These are phyloP conservation scores for Triplophysa siluroides DNA, from an alignment of 2,113 vertebrate species.

Conservation along the genomic window DNA sequence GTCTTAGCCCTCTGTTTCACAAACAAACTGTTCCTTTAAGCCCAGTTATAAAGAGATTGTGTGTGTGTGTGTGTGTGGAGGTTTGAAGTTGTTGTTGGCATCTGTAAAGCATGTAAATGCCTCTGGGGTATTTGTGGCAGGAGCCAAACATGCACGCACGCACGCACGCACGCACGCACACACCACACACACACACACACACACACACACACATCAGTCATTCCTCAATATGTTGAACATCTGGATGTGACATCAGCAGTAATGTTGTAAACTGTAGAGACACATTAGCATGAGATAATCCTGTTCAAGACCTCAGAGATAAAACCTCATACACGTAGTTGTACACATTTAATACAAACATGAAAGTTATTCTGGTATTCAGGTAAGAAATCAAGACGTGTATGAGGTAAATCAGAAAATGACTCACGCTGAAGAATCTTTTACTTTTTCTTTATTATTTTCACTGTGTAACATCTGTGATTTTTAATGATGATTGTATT, in stretches of 20 bases:
- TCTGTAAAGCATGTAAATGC: constrained; percentile 8
- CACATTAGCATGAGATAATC: not conserved
- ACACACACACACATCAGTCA: not conserved
- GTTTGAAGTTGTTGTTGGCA: not conserved
- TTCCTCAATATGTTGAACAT: constrained; percentile 13
- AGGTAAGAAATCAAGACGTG: too few relatives aligned
- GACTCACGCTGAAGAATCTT: too few relatives aligned
- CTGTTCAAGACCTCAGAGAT: not conserved
- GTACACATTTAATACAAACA: not conserved
- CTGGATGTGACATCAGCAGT: constrained; percentile 1
- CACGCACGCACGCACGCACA: not conserved
- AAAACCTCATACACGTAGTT: not conserved
- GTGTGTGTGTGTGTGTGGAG: not conserved
- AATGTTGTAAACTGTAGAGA: not conserved
- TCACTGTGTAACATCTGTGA: too few relatives aligned
- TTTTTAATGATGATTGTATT: too few relatives aligned
- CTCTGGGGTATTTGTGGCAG: not conserved
- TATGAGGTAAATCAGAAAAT: too few relatives aligned
- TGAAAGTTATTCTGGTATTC: not conserved
- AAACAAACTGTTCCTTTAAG: too few relatives aligned
- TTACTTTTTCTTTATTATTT: too few relatives aligned
- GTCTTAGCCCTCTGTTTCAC: too few relatives aligned
- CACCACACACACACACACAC: not conserved
- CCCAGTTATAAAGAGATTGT: too few relatives aligned
- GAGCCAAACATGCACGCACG: not conserved